phyloP scores from a whole-genome alignment of 2,113 vertebrate species.

The Platysteira castanea region DNA sequence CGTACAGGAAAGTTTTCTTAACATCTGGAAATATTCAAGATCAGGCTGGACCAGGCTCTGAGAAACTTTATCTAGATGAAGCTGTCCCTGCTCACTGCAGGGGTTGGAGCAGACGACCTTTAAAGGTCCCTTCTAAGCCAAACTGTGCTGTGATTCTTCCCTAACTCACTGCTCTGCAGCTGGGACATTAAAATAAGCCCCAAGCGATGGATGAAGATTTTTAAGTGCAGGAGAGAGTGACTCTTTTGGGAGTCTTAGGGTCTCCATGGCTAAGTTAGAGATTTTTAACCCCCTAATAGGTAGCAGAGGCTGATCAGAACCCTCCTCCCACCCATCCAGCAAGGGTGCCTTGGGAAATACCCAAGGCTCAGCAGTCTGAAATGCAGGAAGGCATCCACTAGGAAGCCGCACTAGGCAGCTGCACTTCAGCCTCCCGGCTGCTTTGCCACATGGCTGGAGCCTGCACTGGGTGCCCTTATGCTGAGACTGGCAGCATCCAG shows the following conservation, averaged over 20 bases:
- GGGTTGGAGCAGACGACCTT: background rate
- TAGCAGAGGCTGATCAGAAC: background rate
- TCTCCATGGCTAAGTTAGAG: background rate
- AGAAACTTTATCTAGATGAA: background rate
- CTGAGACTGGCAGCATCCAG: background rate
- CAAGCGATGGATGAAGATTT: background rate
- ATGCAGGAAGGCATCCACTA: background rate
- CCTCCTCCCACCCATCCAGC: rapidly evolving
- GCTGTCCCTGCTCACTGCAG: background rate
- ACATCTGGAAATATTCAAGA: background rate
- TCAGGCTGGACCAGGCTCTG: too few species aligned
- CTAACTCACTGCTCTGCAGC: background rate
- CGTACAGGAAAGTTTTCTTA: background rate
- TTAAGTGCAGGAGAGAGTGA: background rate
- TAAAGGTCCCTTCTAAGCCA: background rate
- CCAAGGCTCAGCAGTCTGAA: background rate
- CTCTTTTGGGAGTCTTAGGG: background rate
- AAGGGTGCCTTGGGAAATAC: background rate
- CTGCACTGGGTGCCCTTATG: rapidly evolving
- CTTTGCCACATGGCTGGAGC: background rate
- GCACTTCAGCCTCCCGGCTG: background rate
- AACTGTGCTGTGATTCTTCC: background rate
- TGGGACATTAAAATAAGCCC: background rate
- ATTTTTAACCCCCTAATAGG: background rate
- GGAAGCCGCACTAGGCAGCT: background rate